Base-by-base conservation (phyloP, 1,140 invertebrate genomes). In the Hestina assimilis region DNA sequence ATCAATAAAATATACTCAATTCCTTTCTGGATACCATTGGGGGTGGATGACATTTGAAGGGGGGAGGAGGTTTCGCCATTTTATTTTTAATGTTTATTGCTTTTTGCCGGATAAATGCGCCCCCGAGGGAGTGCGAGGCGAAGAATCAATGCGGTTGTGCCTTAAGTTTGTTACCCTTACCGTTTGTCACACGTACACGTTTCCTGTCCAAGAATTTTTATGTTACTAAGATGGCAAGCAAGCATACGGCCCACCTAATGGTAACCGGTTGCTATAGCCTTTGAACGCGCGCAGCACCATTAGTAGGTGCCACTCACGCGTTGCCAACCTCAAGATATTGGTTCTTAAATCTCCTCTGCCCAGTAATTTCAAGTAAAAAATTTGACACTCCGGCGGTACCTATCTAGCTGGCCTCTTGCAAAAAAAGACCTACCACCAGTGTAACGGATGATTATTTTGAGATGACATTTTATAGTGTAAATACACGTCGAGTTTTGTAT, bases 1-100 rank as follows among this genome's bases (percentile, higher is more conserved):
- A 48, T 48, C 26, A 29, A 48, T 48, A 8, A 48, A 48, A 11
- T 48, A 33, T 48, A 35, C 33, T 17, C 29, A 35, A 19, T 48
- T 48, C 29, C 45, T 48, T 48, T 19, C n/a, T 21, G 11, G 53
- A 31, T 38, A 46, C 17, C 47, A 26, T 40, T 31, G 43, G 41
- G 53, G 54, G 54, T 23, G 40, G 38, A 41, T 48, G 54, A 57
- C 45, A 57, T 57, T 46, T 69, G 42, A 67, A 62, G 9, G 33
- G 75, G 78, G 73, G 64, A n/a, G n/a, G n/a, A n/a, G 79, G 75
- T 75, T 79, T 52, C 72, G 80, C 75, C 82, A 87, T 85, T 87
- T 87, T 87, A 81, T 85, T 83, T 83, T 85, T 87, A 85, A 87
- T 87, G 84, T 79, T 85, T 84, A 84, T 85, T 84, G 72, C 81